Percentiles rank a stretch among this genome's conserved stretches.
These are phyloP conservation scores for Sphaerophoria rueppellii DNA, from an alignment of 2,888 invertebrate species.

Conservation along the genomic window DNA sequence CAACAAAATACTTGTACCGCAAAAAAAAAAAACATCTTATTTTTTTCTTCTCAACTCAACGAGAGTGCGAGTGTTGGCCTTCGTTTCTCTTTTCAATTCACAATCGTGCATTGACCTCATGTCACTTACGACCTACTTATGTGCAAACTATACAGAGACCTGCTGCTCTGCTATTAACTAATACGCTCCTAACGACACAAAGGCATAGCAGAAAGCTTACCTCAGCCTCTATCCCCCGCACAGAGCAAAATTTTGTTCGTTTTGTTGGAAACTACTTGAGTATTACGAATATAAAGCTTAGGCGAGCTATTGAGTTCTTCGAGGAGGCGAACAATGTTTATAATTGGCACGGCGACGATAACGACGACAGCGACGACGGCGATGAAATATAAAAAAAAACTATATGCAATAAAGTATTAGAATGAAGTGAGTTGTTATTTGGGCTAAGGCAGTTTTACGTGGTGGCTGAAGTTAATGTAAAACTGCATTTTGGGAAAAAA, in stretches of 20 bases:
- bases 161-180: constrained; percentile 9
- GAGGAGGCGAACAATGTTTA: constrained; percentile 34
- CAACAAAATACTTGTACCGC: neutral
- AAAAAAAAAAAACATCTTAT: constrained; percentile 1
- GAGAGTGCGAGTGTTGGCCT: constrained; percentile 74
- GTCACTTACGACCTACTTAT: constrained; percentile 76
- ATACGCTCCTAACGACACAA: constrained; percentile 20
- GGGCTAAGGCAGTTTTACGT: neutral
- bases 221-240: neutral
- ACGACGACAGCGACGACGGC: neutral
- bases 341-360: constrained; percentile 11
- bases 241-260: neutral
- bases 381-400: constrained; percentile 22
- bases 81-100: constrained; percentile 75
- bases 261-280: neutral
- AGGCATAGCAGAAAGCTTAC: constrained; percentile 46
- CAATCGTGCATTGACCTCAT: constrained; percentile 75
- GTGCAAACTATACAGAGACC: constrained; percentile 33
- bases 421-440: constrained; percentile 8
- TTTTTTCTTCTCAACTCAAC: constrained; percentile 24
- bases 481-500: too few relatives aligned
- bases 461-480: neutral
- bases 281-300: constrained; percentile 14
- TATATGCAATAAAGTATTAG: neutral
- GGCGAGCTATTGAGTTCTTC: constrained; percentile 31